A percentile compares a stretch with the other conserved stretches of the same genome.
Conservation (phyloP, 2,888 invertebrate species). For the Drosophila kanekoi region DNA sequence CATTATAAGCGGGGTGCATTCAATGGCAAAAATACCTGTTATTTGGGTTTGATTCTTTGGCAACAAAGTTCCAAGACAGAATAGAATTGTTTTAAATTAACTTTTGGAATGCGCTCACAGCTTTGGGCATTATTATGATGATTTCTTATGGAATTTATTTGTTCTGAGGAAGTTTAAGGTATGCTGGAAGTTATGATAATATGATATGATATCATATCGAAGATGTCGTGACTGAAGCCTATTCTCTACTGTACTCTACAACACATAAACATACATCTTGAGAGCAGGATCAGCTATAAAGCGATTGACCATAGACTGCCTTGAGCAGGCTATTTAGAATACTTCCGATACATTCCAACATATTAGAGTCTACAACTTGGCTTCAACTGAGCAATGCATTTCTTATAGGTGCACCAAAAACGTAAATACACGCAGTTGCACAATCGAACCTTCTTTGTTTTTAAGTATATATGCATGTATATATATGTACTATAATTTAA, state of each 20-base stretch:
- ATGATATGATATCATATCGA: not conserved
- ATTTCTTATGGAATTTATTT: not conserved
- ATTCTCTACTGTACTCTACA: slow-evolving; percentile 12
- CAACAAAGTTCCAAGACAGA: no score
- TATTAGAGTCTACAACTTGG: not conserved
- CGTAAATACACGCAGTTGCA: slow-evolving; percentile 12
- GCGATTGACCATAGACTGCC: slow-evolving; percentile 28
- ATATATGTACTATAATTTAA: slow-evolving; percentile 31
- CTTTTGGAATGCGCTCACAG: no score
- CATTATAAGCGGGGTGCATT: not conserved
- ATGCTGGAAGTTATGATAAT: slow-evolving; percentile 6
- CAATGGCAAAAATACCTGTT: no score
- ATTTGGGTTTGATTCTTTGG: no score
- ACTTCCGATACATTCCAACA: not conserved
- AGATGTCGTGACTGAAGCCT: slow-evolving; percentile 6
- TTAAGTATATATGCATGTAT: slow-evolving; percentile 6
- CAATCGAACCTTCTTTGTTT: not conserved
- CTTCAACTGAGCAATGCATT: not conserved
- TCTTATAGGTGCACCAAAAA: not conserved
- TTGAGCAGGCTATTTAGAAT: slow-evolving; percentile 7
- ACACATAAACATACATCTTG: slow-evolving; percentile 8
- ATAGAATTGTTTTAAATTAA: no score
- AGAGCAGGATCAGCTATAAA: slow-evolving; percentile 30
- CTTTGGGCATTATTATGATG: not conserved
- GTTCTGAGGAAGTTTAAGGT: slow-evolving; percentile 13